phyloP scores from a whole-genome alignment of 2,888 invertebrate genomes.

The Colletes collaris region DNA sequence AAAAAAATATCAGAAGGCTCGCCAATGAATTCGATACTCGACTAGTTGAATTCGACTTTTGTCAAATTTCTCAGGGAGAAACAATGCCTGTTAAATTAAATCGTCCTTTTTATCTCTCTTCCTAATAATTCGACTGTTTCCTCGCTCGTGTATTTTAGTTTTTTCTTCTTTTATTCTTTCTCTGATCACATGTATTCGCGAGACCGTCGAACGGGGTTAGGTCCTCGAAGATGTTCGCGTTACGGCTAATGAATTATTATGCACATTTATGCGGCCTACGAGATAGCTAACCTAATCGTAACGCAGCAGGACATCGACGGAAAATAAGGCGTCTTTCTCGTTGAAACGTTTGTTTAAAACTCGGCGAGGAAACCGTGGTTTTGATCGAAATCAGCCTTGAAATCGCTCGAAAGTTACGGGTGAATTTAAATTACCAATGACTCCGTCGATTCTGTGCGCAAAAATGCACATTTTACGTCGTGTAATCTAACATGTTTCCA shows the following conservation, averaged over 20 bases:
- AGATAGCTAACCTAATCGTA: constrained; percentile 15
- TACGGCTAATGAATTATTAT: constrained; percentile 66
- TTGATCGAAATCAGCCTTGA: not conserved
- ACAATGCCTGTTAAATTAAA: constrained; percentile 35
- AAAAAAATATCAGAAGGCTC: constrained; percentile 30
- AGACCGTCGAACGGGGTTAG: not conserved
- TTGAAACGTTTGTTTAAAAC: not conserved
- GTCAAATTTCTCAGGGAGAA: constrained; percentile 9
- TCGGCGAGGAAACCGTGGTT: not conserved
- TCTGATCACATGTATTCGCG: constrained; percentile 11
- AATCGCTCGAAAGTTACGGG: not conserved
- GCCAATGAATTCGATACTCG: constrained; percentile 43
- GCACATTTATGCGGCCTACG: constrained; percentile 63
- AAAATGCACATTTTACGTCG: constrained; percentile 32
- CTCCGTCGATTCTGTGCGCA: constrained; percentile 26
- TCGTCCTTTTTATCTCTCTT: not conserved
- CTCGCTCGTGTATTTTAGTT: not conserved
- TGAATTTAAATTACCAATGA: not conserved
- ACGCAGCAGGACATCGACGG: constrained; percentile 40
- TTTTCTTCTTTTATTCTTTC: not conserved
- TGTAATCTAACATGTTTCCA: constrained; percentile 8
- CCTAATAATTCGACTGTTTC: constrained; percentile 11
- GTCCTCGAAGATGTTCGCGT: constrained; percentile 14
- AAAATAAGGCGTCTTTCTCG: not conserved
- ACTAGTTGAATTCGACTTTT: constrained; percentile 36